phyloP scores from a whole-genome alignment of 2,888 invertebrate genomes.

The Dicycla oo region DNA sequence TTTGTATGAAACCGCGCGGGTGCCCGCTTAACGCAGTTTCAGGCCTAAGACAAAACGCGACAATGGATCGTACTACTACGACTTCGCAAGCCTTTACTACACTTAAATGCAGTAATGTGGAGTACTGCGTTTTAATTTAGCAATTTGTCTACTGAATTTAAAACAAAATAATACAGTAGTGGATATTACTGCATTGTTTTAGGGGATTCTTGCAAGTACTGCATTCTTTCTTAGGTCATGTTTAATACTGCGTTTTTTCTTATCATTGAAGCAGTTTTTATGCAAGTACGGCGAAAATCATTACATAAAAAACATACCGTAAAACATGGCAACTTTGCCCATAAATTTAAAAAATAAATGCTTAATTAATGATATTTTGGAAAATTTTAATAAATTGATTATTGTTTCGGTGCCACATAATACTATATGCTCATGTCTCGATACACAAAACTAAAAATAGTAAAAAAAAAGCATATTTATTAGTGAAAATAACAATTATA shows the following conservation, averaged over 20 bases:
- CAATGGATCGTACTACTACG: no score
- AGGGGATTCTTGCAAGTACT: slow-evolving; percentile 26
- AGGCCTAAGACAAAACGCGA: slow-evolving; percentile 3
- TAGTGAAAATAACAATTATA: no score
- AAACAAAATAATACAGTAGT: slow-evolving; percentile 17
- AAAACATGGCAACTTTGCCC: no score
- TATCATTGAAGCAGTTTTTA: neutral
- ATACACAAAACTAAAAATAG: no score
- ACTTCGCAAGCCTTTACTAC: neutral
- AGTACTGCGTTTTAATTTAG: slow-evolving; percentile 6
- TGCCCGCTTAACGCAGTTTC: no score
- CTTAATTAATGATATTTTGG: no score
- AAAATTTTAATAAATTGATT: no score
- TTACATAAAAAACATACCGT: slow-evolving; percentile 1
- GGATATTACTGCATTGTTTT: slow-evolving; percentile 26
- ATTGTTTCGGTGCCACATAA: no score
- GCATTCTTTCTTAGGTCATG: slow-evolving; percentile 8
- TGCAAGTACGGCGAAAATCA: slow-evolving; percentile 4
- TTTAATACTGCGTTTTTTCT: neutral
- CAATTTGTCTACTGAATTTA: slow-evolving; percentile 11
- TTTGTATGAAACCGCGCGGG: no score
- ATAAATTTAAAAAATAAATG: no score
- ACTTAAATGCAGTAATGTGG: slow-evolving; percentile 8
- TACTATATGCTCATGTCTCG: no score
- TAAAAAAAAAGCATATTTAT: no score